Base-by-base conservation (phyloP, 2,888 invertebrate species). In the Drosophila birchii region DNA sequence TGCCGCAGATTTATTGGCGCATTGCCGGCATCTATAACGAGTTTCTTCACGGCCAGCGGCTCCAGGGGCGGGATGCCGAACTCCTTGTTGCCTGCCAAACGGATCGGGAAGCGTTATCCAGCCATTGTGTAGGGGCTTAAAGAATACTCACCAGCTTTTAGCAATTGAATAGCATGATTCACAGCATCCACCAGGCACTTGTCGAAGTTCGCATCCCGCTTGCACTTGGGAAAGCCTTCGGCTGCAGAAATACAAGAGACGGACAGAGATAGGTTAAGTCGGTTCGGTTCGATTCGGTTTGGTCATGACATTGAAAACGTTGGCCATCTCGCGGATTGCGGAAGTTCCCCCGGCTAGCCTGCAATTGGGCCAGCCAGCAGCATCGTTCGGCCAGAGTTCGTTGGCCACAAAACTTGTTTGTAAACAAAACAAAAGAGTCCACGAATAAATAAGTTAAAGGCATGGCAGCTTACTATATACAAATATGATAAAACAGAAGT, bases 1-100 rank as follows among this genome's bases (percentile, higher is more conserved):
- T 96, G 96, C 16, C 93, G 93, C 55, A 96, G 93, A 80, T 93
- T 93, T 12, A 96, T 95, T 0, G 96, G 94, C 23, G 94, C 93
- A 0, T 94, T 94, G 38, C 95, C 95, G 20, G 94, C 93, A 16
- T 94, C 94, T 45, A 95, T 94, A 89, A 94, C 93, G 75, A 95
- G 93, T 64, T 93, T 92, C 44, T 94, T 92, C 43, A 96, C 93
- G 23, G 91, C 90, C 8, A 96, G 92, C 0, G 96, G 96, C 81
- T 96, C 95, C 64, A 95, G 86, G 0, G 93, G 92, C 0, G 94
- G 93, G 70, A 96, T 93, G 14, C 94, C 93, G 29, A 95, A 93
- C 6, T 93, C 93, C 9, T 94, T 93, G 51, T 94, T 93, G 44
- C 95, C 95, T 95, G 70, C 44, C 36, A 58, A 63, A 59, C 20